Percentiles rank a stretch among this genome's conserved stretches.
These are phyloP conservation scores for Cinclus mexicanus DNA, from an alignment of 2,113 vertebrate genomes.

Conservation along the genomic window DNA sequence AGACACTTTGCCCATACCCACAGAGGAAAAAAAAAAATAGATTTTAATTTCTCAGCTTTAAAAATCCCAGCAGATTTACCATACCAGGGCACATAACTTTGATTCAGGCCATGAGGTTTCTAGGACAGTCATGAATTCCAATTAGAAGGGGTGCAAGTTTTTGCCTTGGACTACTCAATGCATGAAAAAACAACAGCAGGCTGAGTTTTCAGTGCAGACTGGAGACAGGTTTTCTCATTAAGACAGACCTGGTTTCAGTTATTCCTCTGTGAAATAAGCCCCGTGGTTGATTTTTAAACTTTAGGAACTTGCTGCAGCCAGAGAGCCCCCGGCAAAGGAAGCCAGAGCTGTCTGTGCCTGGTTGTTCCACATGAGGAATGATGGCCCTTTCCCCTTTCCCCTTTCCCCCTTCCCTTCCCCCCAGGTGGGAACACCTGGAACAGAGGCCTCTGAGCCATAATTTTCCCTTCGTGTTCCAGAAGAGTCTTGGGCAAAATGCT, in stretches of 20 bases:
- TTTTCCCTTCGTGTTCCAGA: background rate
- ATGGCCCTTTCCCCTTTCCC: background rate
- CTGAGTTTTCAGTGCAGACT: background rate
- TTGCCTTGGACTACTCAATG: background rate
- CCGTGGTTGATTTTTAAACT: background rate
- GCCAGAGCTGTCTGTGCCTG: background rate
- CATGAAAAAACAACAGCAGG: background rate
- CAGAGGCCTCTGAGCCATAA: accelerated
- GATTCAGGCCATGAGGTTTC: background rate
- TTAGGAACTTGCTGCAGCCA: background rate
- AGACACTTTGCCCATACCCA: background rate
- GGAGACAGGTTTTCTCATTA: background rate
- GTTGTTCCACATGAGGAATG: background rate
- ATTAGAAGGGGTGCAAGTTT: background rate
- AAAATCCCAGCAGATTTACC: background rate
- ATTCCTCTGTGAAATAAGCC: background rate
- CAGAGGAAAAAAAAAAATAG: background rate
- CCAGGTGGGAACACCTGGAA: background rate
- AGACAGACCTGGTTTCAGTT: background rate
- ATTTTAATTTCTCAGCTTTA: background rate
- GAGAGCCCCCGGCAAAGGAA: background rate
- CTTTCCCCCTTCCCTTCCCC: background rate
- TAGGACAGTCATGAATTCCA: background rate
- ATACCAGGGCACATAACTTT: background rate
- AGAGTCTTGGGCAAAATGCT: background rate